Percentiles rank a stretch among this genome's conserved stretches.
Conservation (phyloP, 2,113 vertebrate genomes). For the Entosphenus tridentatus region DNA sequence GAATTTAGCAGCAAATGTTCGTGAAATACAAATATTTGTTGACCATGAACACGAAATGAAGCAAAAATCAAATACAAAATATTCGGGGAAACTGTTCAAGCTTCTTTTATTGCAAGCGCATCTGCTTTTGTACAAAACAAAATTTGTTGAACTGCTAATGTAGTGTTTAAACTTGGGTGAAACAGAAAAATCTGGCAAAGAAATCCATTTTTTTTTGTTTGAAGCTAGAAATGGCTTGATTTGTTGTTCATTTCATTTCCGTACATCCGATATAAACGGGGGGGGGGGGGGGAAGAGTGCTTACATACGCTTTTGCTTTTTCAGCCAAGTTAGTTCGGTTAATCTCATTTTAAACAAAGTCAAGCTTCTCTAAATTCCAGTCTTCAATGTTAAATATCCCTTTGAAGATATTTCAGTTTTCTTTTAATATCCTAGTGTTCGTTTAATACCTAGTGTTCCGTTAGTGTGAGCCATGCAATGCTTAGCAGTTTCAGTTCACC, state of each 20-base stretch:
- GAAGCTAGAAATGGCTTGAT: background rate
- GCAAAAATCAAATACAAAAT: too few species aligned
- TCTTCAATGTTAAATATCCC: too few species aligned
- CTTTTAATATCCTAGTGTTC: too few species aligned
- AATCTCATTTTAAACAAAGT: background rate
- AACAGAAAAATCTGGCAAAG: background rate
- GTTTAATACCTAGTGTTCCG: too few species aligned
- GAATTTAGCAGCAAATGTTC: too few species aligned
- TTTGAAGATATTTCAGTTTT: too few species aligned
- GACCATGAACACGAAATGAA: too few species aligned
- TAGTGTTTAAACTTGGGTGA: background rate
- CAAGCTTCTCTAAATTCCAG: too few species aligned
- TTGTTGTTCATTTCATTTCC: background rate
- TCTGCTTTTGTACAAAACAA: constrained; percentile 3
- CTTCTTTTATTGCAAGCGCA: constrained; percentile 5
- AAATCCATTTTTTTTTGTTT: too few species aligned
- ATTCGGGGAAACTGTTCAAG: background rate
- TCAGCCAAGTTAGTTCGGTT: background rate
- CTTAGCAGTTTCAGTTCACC: too few species aligned
- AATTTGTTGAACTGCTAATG: constrained; percentile 3
- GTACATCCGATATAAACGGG: background rate
- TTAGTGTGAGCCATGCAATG: too few species aligned
- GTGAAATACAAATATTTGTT: too few species aligned
- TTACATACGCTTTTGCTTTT: background rate
- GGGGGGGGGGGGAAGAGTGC: background rate